A percentile compares a stretch with the other conserved stretches of the same genome.
These are phyloP conservation scores for Pseudorhiza aurosa DNA, from an alignment of 30 jellyfish, hydroid and myxozoan species.

Conservation along the genomic window DNA sequence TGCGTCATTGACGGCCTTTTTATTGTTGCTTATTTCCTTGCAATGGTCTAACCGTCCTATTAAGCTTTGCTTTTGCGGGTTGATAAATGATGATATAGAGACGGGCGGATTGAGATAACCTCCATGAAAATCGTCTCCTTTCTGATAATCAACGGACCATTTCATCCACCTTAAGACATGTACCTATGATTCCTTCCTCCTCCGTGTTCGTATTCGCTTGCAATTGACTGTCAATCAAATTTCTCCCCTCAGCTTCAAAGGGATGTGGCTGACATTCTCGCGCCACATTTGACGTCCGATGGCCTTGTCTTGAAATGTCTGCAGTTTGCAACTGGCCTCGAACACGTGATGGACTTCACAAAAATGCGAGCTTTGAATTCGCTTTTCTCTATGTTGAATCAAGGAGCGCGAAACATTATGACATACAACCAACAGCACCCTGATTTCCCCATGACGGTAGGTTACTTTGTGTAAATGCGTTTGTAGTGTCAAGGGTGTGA, in stretches of 20 bases:
- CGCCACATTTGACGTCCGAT: constrained; percentile 92
- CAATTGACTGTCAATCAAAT: no score
- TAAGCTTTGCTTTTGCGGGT: no score
- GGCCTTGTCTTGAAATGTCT: constrained; percentile 88
- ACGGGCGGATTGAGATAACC: constrained; percentile 64
- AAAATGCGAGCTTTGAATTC: constrained; percentile 94
- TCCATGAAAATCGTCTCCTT: constrained; percentile 50
- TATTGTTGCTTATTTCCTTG: no score
- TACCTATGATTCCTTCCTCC: no score
- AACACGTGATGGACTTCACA: constrained; percentile 98
- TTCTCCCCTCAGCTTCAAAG: constrained; percentile 79
- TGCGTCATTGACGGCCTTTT: no score
- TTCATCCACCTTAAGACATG: no score
- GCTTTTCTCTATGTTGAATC: constrained; percentile 88
- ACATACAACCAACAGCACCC: constrained; percentile 94
- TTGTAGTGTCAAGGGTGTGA: no score
- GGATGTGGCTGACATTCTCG: constrained; percentile 84
- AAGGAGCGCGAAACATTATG: constrained; percentile 88
- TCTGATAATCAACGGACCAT: no score
- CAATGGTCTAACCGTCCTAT: no score
- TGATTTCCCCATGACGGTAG: constrained; percentile 94
- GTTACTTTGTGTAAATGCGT: background rate
- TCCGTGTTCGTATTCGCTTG: no score
- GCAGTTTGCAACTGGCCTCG: constrained; percentile 79
- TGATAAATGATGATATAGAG: constrained; percentile 37